Base-by-base conservation (phyloP, 2,888 invertebrate genomes). In the Herminia tarsipennalis region DNA sequence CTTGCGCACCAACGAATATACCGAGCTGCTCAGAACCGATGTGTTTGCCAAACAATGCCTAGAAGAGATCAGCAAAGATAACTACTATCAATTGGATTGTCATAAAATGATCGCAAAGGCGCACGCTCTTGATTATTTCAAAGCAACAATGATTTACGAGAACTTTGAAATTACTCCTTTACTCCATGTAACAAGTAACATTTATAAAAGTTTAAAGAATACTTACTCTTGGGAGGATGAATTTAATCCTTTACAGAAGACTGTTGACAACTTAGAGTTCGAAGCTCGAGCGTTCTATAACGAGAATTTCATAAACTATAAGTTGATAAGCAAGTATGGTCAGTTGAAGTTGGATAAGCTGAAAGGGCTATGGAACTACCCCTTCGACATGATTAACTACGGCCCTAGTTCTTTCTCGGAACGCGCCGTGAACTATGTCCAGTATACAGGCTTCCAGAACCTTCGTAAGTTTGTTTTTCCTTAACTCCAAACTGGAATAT, bases 21-120 rank as follows among this genome's bases (percentile, higher is more conserved):
- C 83, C 22, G 81, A 93, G 47, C 82, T 81, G 47, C 76, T 95
- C 1, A 76, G 82, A 35, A 78, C 88, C 9, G 80, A 81, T 22
- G 85, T 85, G 0, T 61, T 83, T 39, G 90, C 89, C 30, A 84
- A 92, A 43, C 79, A 88, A 61, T 94, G 93, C 72, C 59, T 83
- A 24, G 66, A 88, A 43, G 88, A 94, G 64, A 92, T 92, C 68
- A 75, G 89, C 47, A 65, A 88, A 35, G 92, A 93, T 21, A 93
- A 94, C 74, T 81, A 91, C 56, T 92, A 93, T 70, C 88, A 93
- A 40, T 80, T 86, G 3, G 89, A 92, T 45, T 95, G 95, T 74
- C 91, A 92, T 43, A 88, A 93, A 53, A 87, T 93, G 64, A 93
- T 92, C 4, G 71, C 88, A 12, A 77, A 82, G 48, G 93, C 94